Evolutionary conservation across 2,113 vertebrate species (phyloP), one percentile per base, ranked within the genome.

Genomic region (Ictalurus punctatus): DNA sequence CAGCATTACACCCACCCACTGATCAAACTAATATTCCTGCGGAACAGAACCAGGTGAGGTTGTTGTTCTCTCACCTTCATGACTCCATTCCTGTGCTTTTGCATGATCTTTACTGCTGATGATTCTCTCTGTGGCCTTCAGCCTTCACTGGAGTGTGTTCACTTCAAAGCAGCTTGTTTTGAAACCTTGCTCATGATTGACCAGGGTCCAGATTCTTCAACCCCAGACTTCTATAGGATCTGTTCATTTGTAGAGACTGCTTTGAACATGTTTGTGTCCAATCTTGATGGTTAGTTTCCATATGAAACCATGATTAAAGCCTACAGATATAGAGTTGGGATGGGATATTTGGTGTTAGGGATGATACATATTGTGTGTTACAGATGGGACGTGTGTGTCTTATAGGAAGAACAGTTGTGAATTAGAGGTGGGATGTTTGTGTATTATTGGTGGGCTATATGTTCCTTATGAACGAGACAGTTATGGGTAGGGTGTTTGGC

Each of bases 21-120:
- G 37, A 95, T 97, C 48, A 97, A 97, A 34, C 93, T 97, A 27
- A 95, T 96, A 82, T 97, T 97, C 58, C 94, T 97, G 23, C 93
- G 95, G 74, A 95, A 95, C 93, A 92, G 95, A 83, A 96, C 95
- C 86, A 94, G 96, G 96, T 97, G 93, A 96, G 94, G 25, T 21
- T 37, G 16, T 13, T 61, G 0, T 21, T 71, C 30, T 54, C 14
- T 86, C 40, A 86, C 34, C 34, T 56, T 10, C 6, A 27, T 76
- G 34, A 1, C 25, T 80, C 48, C 6, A 8, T 56, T 27, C 48
- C 10, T 78, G 74, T 17, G 65, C 13, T 67, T 71, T 34, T 71
- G 13, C 8, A 73, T 37, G 69, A 37, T 73, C 69, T 71, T 71
- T 7, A 71, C 69, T 73, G 69, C 73, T 76, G 73, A 23, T 27